phyloP scores from a whole-genome alignment of 2,888 invertebrate genomes.

The Pimpla rufipes region DNA sequence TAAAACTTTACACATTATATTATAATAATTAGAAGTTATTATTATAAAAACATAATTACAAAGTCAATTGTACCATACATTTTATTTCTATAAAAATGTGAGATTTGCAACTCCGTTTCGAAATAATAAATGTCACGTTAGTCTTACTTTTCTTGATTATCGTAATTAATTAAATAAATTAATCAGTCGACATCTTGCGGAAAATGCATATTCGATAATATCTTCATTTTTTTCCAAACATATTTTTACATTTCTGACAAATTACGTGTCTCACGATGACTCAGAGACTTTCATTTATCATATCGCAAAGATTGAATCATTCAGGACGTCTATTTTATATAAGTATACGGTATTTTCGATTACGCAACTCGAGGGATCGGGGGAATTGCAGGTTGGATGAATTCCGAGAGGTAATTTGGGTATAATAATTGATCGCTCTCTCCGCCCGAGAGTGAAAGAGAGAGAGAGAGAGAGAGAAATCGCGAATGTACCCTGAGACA shows the following conservation, averaged over 20 bases:
- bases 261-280: background rate
- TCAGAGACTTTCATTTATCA: constrained; percentile 10
- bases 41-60: no score
- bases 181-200: no score
- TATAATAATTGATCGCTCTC: constrained; percentile 67
- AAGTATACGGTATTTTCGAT: constrained; percentile 33
- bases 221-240: background rate
- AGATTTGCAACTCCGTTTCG: no score
- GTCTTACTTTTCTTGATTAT: no score
- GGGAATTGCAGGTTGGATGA: constrained; percentile 30
- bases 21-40: no score
- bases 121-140: no score
- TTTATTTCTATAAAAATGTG: no score
- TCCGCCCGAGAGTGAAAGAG: constrained; percentile 70
- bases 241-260: constrained; percentile 43
- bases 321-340: constrained; percentile 6
- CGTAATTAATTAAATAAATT: no score
- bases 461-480: constrained; percentile 72
- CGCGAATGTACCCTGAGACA: constrained; percentile 72
- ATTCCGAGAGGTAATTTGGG: constrained; percentile 67
- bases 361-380: constrained; percentile 13
- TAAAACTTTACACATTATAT: no score
- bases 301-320: constrained; percentile 25
- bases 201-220: no score
- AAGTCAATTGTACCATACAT: no score